Evolutionary conservation across 2,113 vertebrate species (phyloP), one percentile per base, ranked within the genome.

Genomic region (Arenaria interpres): DNA sequence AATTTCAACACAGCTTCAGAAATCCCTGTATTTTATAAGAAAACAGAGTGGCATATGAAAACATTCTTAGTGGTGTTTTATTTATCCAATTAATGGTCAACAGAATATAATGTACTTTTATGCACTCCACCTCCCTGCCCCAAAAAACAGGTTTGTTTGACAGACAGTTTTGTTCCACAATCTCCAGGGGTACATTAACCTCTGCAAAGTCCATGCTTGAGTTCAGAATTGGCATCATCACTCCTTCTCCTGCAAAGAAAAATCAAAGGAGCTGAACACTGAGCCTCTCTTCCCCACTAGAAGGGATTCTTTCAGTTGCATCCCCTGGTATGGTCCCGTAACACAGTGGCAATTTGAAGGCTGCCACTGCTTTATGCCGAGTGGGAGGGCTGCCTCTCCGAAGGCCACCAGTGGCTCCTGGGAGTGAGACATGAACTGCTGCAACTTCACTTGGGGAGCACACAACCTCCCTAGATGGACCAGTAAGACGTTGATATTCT

Each of bases 231-330:
- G 98, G 98, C 96, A 97, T 96, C 95, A 98, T 93, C 96, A 53
- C 91, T 97, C 97, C 98, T 98, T 98, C 98, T 98, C 98, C 98
- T 96, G 98, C 98, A 97, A 97, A 71, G 97, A 91, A 97, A 98
- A 95, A 75, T 10, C 74, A 12, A 89, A 54, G 8, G 3, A 97
- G 97, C 98, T 98, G 98, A 98, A 98, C 98, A 98, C 97, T 96
- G 96, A 98, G 98, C 96, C 88, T 94, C 79, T 96, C 90, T 95
- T 93, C 92, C 95, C 95, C 85, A 77, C 73, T 88, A 88, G 86
- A 98, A 97, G 96, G 94, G 97, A 97, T 95, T 88, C 91, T 93
- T 97, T 98, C 97, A 98, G 93, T 54, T 15, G 25, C 97, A 97
- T 97, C 95, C 94, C 91, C 95, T 28, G 62, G 96, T 76, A 48